Conservation (phyloP, 2,888 invertebrate genomes). For the Phania funesta region DNA sequence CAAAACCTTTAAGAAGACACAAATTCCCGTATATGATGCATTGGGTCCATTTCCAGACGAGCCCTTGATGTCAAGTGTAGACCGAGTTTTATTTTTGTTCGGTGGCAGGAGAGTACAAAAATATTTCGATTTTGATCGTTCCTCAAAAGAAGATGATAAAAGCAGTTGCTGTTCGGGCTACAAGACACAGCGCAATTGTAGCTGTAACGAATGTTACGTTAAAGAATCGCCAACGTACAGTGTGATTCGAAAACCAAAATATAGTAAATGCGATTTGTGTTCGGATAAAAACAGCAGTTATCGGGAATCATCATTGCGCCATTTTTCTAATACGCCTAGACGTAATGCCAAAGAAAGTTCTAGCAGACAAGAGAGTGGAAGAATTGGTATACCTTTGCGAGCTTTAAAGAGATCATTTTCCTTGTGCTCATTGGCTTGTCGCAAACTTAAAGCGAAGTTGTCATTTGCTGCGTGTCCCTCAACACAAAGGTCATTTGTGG, state of each 20-base stretch:
- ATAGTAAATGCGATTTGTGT: conserved; percentile 16
- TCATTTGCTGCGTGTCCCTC: neutral
- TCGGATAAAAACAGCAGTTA: conserved; percentile 1
- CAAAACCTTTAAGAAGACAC: conserved; percentile 59
- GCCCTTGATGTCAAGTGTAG: conserved; percentile 71
- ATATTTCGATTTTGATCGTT: conserved; percentile 33
- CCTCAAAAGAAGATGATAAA: neutral
- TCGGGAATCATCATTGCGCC: neutral
- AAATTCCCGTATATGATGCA: conserved; percentile 56
- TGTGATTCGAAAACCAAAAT: conserved; percentile 37
- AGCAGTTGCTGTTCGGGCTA: conserved; percentile 50
- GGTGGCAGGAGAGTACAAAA: conserved; percentile 69
- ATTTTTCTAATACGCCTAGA: neutral
- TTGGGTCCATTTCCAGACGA: conserved; percentile 77
- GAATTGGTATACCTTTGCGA: conserved; percentile 5
- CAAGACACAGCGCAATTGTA: conserved; percentile 11
- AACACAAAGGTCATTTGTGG: neutral
- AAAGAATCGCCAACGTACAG: conserved; percentile 23
- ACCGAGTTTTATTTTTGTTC: conserved; percentile 71
- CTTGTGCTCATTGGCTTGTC: conserved; percentile 71
- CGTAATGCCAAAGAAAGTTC: neutral
- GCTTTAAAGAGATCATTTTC: conserved; percentile 70
- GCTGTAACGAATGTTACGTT: neutral
- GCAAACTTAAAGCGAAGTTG: conserved; percentile 68
- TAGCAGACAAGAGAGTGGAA: neutral